Evolutionary conservation across 2,113 vertebrate genomes (phyloP), one percentile per base, ranked within the genome.

Genomic region (Poicephalus gulielmi): DNA sequence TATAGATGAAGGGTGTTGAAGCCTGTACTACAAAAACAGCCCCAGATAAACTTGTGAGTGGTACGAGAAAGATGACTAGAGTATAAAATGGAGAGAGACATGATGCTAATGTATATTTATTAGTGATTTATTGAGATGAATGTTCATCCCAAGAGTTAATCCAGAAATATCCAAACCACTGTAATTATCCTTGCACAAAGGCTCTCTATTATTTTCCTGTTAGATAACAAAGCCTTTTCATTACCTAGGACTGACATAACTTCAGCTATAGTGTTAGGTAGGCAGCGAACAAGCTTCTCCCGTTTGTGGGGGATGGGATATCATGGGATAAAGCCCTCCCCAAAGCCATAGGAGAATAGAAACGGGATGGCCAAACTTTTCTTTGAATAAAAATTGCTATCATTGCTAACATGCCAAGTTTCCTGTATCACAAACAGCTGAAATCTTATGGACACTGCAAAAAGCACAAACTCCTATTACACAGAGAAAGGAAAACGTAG

Each of bases 181-280:
- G 77, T 85, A 96, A 91, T 96, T 96, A 95, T 97, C 84, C 64
- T 49, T 83, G 86, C 87, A 94, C 86, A 93, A 95, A 92, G 74
- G 79, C 62, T 91, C 83, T 96, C 81, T 90, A 74, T 96, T 94
- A 90, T 93, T 97, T 96, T 70, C 83, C 88, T 88, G 90, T 92
- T 95, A 84, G 91, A 84, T 83, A 87, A 88, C 79, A 78, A 95
- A 70, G 62, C 63, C 96, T 97, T 96, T 95, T 96, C 80, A 67
- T 95, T 96, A 93, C 91, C 89, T 96, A 67, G 71, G 49, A 83
- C 69, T 93, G 93, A 93, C 83, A 94, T 84, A 90, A 80, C 90
- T 97, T 93, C 67, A 91, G 86, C 84, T 88, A 71, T 83, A 94
- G 70, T 79, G 88, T 71, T 91, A 96, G 95, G 91, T 83, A 96